Evolutionary conservation across 2,797 vertebrate species (phyloP).

Genomic region (Hippocampus kuda): DNA sequence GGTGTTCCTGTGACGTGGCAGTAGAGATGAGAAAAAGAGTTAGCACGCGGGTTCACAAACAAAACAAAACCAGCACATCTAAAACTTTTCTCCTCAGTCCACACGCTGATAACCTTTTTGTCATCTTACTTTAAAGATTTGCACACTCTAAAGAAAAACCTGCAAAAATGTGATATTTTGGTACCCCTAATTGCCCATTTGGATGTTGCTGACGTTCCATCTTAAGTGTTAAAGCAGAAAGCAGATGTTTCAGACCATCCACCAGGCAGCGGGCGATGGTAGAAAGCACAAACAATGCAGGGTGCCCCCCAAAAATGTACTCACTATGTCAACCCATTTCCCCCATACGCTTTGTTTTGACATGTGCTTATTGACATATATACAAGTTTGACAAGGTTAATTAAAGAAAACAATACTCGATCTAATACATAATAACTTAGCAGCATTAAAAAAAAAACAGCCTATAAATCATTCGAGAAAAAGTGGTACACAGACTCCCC

Average conservation of each 20-base stretch:
- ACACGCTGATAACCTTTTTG: not conserved
- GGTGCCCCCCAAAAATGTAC: not conserved
- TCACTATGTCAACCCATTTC: not conserved
- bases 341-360: not conserved
- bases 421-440: not conserved
- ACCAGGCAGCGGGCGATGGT: conserved; percentile 11
- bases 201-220: conserved; percentile 54
- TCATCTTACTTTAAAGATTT: not conserved
- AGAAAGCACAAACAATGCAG: conserved; percentile 6
- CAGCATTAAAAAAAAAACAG: not conserved
- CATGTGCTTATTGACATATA: not conserved
- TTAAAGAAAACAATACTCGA: not conserved
- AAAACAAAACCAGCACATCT: not conserved
- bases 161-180: not conserved
- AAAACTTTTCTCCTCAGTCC: not conserved
- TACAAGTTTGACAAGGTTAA: not conserved
- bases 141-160: conserved; percentile 22
- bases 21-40: conserved; percentile 27
- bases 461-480: too few relatives aligned
- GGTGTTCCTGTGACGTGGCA: conserved; percentile 63
- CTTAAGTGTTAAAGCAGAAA: conserved; percentile 39
- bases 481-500: too few relatives aligned
- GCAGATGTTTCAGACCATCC: conserved; percentile 14
- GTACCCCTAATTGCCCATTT: conserved; percentile 47
- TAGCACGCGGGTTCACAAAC: conserved; percentile 9